Evolutionary conservation across 2,113 vertebrate species (phyloP), one percentile per base, ranked within the genome.

Genomic region (Heterotilapia buettikoferi): DNA sequence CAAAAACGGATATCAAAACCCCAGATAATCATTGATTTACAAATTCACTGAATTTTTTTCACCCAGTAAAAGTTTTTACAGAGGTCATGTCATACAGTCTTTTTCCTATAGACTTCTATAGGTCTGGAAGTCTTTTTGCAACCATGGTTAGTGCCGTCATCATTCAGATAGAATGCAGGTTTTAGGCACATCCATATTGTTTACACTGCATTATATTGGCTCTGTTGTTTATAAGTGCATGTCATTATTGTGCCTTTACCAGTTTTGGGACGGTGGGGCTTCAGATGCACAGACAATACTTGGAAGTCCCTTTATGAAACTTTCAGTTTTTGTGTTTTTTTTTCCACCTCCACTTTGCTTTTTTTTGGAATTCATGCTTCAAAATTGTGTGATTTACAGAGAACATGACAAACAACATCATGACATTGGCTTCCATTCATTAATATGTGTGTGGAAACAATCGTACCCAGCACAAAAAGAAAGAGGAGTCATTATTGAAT

Each of bases 291-390:
- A 76, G 68, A 76, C 8, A 47, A 26, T 29, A 76, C 40, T 47
- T 0, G 14, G 21, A 18, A 47, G 68, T 76, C 9, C n/a, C 7
- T 9, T 71, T 71, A 43, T 16, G n/a, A 43, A 71, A 1, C 66
- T 71, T 43, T 40, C 3, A 16, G 36, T 24, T 40, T 40, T 40
- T 21, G 36, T 1, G 6, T 0, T 1, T 14, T 40, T 40, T 40
- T 40, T 40, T 0, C 5, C n/a, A 40, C 7, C n/a, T 40, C n/a
- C 38, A 24, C 66, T 68, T 68, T 68, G 7, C 3, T 7, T 1
- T 40, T 10, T 68, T 14, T 40, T 14, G 33, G 2, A 68, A 68
- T 14, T 68, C 63, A 40, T 40, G n/a, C n/a, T 66, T 66, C 12
- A 68, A 14, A 68, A 68, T 14, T 68, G 6, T 68, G 36, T 40